A percentile compares a stretch with the other conserved stretches of the same genome.
These are phyloP conservation scores for Leptosomus discolor DNA, from an alignment of 2,113 vertebrate genomes.

Conservation along the genomic window DNA sequence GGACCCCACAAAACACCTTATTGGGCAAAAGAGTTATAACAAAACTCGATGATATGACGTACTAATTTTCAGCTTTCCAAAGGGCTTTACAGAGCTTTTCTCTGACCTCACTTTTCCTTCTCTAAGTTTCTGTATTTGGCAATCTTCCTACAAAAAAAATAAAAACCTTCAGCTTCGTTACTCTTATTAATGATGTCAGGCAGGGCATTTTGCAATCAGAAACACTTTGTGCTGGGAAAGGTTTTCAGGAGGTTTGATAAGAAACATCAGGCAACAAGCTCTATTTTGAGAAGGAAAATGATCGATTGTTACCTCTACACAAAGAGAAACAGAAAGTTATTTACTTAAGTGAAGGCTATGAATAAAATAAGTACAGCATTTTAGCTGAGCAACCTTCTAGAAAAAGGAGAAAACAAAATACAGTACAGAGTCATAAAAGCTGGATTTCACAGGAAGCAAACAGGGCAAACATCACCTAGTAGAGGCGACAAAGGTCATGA, in stretches of 20 bases:
- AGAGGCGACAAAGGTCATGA: neutral
- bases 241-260: neutral
- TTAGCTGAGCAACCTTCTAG: neutral
- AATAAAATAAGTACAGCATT: neutral
- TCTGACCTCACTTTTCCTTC: neutral
- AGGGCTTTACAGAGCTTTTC: neutral
- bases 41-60: neutral
- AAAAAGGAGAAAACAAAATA: neutral
- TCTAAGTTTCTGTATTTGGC: neutral
- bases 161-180: neutral
- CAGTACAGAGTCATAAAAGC: neutral
- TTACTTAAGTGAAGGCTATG: neutral
- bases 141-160: neutral
- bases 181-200: conserved; percentile 14
- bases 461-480: neutral
- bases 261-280: neutral
- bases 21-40: neutral
- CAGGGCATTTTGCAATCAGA: neutral
- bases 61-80: neutral
- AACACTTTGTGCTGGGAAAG: neutral
- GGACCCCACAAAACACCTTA: neutral
- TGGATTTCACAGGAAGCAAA: neutral
- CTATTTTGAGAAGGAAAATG: conserved; percentile 35
- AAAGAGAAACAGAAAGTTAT: conserved; percentile 5
- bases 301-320: neutral